phyloP scores from a whole-genome alignment of 2,888 invertebrate species.

The Pammene aurita region DNA sequence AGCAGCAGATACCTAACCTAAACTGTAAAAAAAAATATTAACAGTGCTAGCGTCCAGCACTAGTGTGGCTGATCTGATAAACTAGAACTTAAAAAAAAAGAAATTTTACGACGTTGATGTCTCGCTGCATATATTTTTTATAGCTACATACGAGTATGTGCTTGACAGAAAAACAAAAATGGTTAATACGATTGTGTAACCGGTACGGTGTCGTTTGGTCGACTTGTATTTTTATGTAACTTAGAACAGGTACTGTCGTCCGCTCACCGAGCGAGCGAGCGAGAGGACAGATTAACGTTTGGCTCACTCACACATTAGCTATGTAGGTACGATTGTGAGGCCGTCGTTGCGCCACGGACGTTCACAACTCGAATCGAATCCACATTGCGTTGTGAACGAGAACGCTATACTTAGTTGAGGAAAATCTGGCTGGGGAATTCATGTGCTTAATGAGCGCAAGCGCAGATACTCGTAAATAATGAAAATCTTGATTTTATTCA shows the following conservation, averaged over 20 bases:
- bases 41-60: too few species aligned
- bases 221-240: conserved; percentile 77
- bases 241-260: conserved; percentile 45
- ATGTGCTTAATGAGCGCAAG: not conserved
- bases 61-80: too few species aligned
- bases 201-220: conserved; percentile 58
- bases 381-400: conserved; percentile 33
- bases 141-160: too few species aligned
- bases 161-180: conserved; percentile 54
- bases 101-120: too few species aligned
- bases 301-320: conserved; percentile 24
- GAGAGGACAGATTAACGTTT: conserved; percentile 8
- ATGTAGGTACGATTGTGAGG: conserved; percentile 25
- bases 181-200: conserved; percentile 60
- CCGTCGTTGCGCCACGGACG: conserved; percentile 37
- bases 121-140: too few species aligned
- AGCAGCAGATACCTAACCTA: too few species aligned
- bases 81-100: too few species aligned
- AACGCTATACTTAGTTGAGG: conserved; percentile 24
- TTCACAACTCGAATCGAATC: conserved; percentile 5
- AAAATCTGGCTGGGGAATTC: conserved; percentile 31
- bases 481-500: too few species aligned
- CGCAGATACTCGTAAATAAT: too few species aligned
- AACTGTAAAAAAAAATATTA: too few species aligned
- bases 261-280: conserved; percentile 25